Evolutionary conservation across 1,140 invertebrate species (phyloP), one percentile per base, ranked within the genome.

Genomic region (Aphidius ervi): DNA sequence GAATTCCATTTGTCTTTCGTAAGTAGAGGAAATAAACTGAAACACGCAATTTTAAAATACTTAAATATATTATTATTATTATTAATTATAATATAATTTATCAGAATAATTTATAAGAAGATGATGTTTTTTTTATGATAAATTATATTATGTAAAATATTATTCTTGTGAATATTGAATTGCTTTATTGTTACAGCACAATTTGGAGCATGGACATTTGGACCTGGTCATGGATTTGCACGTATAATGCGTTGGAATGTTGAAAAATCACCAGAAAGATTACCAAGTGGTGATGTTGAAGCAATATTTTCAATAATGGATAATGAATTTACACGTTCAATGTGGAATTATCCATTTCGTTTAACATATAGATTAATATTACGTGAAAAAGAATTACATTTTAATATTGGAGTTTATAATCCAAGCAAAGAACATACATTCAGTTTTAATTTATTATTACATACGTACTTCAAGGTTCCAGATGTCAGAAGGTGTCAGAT

Each of bases 1-100:
- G 94, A 72, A 94, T 97, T 78, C 94, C 94, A 62, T 91, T 97
- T 78, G 92, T 97, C 65, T 97, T 97, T 82, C 94, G 94, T 96
- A 87, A 95, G 92, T 93, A 77, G 64, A 62, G 55, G 65, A 66
- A 66, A 63, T 46, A 60, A 63, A 62, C 47, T 45, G 39, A 40
- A 37, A 54, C 23, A 65, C 52, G 47, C 59, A 48, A 58, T 59
- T 62, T 66, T 31, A 50, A 41, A 63, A 64, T 39, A 31, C 23
- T 31, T 31, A 31, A 31, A 31, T 31, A 31, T 31, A 31, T 31
- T 31, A 31, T 31, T 31, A 3, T 31, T 31, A 31, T 31, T 31
- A 31, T 31, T 40, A 54, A 48, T 40, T 43, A 50, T 16, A 43
- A 61, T 62, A 58, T 48, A 42, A 50, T 54, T 23, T 37, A 58